Conservation (phyloP, 2,797 vertebrate genomes). For the Mus caroli region DNA sequence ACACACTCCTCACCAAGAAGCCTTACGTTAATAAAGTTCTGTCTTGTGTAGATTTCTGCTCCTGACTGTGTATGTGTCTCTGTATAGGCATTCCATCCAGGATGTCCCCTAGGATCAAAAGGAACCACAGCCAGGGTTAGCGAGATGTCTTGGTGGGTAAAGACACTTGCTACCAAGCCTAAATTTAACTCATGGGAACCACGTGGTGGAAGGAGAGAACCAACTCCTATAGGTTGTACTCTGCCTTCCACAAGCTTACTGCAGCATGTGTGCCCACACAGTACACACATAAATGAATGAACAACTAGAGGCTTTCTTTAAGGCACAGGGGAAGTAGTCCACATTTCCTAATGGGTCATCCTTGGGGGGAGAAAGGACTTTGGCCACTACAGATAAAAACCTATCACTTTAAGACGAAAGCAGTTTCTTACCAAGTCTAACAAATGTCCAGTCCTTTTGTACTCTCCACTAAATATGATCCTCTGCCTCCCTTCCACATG, state of each 20-base stretch:
- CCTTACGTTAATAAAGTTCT: constrained; percentile 80
- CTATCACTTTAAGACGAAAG: neutral
- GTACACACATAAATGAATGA: neutral
- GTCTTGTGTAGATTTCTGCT: constrained; percentile 71
- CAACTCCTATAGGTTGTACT: neutral
- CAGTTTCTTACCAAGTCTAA: neutral
- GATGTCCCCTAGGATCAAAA: neutral
- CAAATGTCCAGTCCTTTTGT: neutral
- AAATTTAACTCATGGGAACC: neutral
- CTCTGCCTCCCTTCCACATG: neutral
- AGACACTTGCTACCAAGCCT: neutral
- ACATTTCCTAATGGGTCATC: neutral
- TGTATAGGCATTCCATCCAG: neutral
- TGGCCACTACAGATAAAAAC: neutral
- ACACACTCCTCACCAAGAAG: constrained; percentile 67
- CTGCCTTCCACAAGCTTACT: neutral
- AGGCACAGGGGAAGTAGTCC: neutral
- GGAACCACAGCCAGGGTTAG: neutral
- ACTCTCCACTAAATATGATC: neutral
- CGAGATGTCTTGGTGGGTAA: neutral
- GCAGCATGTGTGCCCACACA: too few species aligned
- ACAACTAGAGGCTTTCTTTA: neutral
- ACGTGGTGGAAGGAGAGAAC: neutral
- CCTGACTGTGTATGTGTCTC: neutral
- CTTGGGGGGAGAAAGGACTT: neutral